Evolutionary conservation across 2,888 invertebrate species (phyloP), one percentile per base, ranked within the genome.

Genomic region (Cerceris ruficornis): DNA sequence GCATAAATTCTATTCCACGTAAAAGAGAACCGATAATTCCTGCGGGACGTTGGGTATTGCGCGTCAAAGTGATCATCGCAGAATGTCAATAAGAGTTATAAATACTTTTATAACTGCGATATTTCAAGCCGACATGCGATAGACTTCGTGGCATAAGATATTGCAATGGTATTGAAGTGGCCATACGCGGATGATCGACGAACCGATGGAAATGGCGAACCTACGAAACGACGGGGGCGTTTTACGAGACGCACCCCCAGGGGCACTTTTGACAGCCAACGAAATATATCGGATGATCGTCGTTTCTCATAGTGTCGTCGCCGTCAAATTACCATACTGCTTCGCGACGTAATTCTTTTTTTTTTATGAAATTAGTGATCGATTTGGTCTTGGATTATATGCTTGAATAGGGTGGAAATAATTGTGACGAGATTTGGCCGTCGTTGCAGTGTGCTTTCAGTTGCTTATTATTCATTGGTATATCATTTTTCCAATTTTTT

Each of bases 321-420:
- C 59, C 73, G 39, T 75, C 75, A 75, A 83, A 84, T 84, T 81
- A 84, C 83, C 81, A 79, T 78, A 75, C 61, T 28, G 28, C 28
- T 28, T 1, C 28, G 28, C 28, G 28, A 28, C 28, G 28, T 4
- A 28, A 28, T 28, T 28, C 28, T 28, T 28, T 28, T 28, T 28
- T 28, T 28, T 28, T 28, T 28, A 28, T 28, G 28, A 28, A 28
- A 28, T 28, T 28, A 2, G 1, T 28, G 4, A 28, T 28, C 28
- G 28, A 28, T 28, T 28, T 28, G 28, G 4, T 28, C 28, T 28
- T 28, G 28, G 28, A 28, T 28, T 28, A 28, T 28, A 4, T 28
- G 2, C 28, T 4, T 28, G 2, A 28, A 28, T 28, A 28, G 2
- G 28, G 28, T 28, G 28, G 28, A 28, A 28, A 2, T 28, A 4